Evolutionary conservation across 1,140 invertebrate genomes (phyloP), one percentile per base, ranked within the genome.

Genomic region (Whitmania pigra): DNA sequence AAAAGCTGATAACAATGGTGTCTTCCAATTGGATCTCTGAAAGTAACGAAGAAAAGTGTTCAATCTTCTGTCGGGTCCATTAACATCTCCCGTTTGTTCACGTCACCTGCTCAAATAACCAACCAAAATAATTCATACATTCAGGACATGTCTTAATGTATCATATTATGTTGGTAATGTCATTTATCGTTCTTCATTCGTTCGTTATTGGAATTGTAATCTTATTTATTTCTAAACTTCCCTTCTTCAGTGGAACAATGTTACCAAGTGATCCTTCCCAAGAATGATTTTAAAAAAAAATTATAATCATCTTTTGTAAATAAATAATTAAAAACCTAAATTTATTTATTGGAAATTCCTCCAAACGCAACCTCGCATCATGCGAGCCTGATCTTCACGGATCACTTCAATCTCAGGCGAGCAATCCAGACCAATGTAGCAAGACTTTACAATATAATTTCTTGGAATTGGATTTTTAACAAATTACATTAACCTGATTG

Each of bases 1-100:
- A 74, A 77, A 76, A 69, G 82, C 81, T 49, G 81, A 83, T 73
- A 75, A 79, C 0, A 75, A 80, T 76, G 82, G 80, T 25, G 55
- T 82, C 17, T 49, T 78, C 11, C 7, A 63, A 49, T 49, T 49
- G 5, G 43, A 49, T 49, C 9, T 49, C 9, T 49, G 43, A 49
- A 17, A 49, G 43, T 13, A 11, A 15, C 43, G 2, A 36, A n/a
- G n/a, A n/a, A n/a, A 36, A 36, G 31, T 49, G 2, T 17, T 49
- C 5, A 11, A 15, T 4, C 9, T 49, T 11, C 43, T 49, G 43
- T 11, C 13, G 43, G 43, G 2, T 49, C 11, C 15, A 15, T 13
- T 49, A 1, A 11, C 43, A 49, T 17, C 43, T 49, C 9, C 43
- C 15, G 9, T 49, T 49, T 13, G 11, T 49, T 49, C 43, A 11